These are phyloP conservation scores for Pollicipes pollicipes DNA, from an alignment of 1,140 invertebrate species.

Conservation along the genomic window DNA sequence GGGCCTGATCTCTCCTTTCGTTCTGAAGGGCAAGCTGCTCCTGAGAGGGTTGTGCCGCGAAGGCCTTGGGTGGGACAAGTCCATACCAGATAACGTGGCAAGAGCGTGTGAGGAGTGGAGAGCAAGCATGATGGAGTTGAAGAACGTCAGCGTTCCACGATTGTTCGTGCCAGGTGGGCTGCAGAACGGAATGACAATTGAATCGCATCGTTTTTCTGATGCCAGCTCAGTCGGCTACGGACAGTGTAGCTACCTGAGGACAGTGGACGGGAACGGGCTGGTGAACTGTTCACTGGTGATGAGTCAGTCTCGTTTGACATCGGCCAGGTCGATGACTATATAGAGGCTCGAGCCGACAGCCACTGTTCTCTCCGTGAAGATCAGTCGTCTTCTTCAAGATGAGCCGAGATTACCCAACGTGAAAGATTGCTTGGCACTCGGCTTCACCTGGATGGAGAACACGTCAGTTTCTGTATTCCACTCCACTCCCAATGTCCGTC, in stretches of 20 bases:
- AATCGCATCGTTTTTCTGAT: neutral
- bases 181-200: neutral
- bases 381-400: too few relatives aligned
- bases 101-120: neutral
- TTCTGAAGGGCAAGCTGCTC: neutral
- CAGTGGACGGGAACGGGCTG: neutral
- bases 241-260: neutral
- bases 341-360: too few relatives aligned
- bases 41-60: neutral
- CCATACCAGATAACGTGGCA: neutral
- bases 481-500: too few relatives aligned
- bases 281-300: neutral
- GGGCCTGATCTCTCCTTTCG: neutral
- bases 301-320: neutral
- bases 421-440: too few relatives aligned
- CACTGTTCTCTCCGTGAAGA: too few relatives aligned
- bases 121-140: neutral
- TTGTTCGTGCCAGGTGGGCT: neutral
- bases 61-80: neutral
- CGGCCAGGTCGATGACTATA: too few relatives aligned
- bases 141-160: neutral
- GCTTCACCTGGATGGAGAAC: too few relatives aligned
- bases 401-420: too few relatives aligned
- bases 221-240: neutral
- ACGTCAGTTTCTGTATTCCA: too few relatives aligned